A percentile compares a stretch with the other conserved stretches of the same genome.
These are phyloP conservation scores for Phenacoccus solenopsis DNA, from an alignment of 1,140 invertebrate species.

Conservation along the genomic window DNA sequence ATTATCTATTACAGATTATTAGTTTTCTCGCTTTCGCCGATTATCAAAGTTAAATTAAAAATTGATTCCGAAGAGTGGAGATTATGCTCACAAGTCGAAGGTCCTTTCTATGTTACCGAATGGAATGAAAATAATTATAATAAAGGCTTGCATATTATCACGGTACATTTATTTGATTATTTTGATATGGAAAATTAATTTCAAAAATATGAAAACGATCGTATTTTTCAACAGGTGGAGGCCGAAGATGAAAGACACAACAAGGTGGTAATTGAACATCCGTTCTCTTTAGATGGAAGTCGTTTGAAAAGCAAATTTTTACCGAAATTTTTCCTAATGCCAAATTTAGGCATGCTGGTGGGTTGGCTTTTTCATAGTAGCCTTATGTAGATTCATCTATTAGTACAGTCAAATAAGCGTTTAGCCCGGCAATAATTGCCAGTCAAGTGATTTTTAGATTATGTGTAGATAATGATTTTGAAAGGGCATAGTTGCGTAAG, in stretches of 20 bases:
- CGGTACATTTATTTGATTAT: slow-evolving; percentile 36
- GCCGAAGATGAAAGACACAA: not conserved
- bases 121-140: slow-evolving; percentile 57
- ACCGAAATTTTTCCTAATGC: not conserved
- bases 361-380: not conserved
- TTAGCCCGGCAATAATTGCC: not conserved
- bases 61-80: slow-evolving; percentile 50
- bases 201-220: not conserved
- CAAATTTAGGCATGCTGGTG: not conserved
- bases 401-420: no score
- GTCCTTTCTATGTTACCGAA: slow-evolving; percentile 53
- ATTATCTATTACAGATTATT: slow-evolving; percentile 43
- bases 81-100: slow-evolving; percentile 39
- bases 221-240: not conserved
- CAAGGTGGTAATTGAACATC: not conserved
- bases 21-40: slow-evolving; percentile 53
- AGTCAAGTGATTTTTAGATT: not conserved
- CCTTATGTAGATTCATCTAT: no score
- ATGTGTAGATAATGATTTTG: not conserved
- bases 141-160: slow-evolving; percentile 54
- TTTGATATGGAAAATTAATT: not conserved
- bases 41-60: slow-evolving; percentile 47
- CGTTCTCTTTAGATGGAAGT: not conserved
- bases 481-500: not conserved
- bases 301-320: not conserved